Evolutionary conservation across 2,888 invertebrate genomes (phyloP).

Genomic region (Oscheius sp.): DNA sequence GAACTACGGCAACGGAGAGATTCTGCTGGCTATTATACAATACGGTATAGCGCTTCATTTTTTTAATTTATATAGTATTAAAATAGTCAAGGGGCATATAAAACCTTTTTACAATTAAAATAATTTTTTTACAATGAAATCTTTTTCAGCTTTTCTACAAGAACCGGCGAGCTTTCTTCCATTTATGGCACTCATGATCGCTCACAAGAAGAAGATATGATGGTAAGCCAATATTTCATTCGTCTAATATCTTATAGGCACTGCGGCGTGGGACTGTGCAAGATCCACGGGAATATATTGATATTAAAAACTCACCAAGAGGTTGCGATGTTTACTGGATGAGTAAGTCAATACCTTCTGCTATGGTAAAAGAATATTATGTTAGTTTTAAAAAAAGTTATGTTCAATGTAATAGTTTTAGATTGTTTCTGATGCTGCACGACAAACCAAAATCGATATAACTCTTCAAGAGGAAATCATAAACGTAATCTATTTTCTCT

Average conservation of each 20-base stretch:
- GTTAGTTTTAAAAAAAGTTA: background rate
- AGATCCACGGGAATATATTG: constrained; percentile 10
- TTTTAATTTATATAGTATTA: no score
- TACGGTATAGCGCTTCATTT: background rate
- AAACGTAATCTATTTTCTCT: background rate
- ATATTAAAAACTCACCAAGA: background rate
- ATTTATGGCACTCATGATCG: constrained; percentile 4
- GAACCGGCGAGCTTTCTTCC: background rate
- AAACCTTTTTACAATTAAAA: no score
- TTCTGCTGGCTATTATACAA: constrained; percentile 5
- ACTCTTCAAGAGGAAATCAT: constrained; percentile 14
- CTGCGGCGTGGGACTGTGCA: background rate
- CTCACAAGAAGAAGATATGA: constrained; percentile 7
- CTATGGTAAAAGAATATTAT: constrained; percentile 1
- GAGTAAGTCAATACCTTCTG: background rate
- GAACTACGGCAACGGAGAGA: constrained; percentile 1
- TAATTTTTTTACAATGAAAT: no score
- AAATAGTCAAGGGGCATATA: no score
- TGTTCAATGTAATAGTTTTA: background rate
- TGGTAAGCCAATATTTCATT: background rate
- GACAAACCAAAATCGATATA: constrained; percentile 1
- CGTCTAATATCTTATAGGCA: background rate
- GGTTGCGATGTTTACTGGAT: constrained; percentile 3
- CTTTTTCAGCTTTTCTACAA: constrained; percentile 10
- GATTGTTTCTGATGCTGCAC: constrained; percentile 3